Evolutionary conservation across 2,113 vertebrate species (phyloP), one percentile per base, ranked within the genome.

Genomic region (Coregonus clupeaformis): DNA sequence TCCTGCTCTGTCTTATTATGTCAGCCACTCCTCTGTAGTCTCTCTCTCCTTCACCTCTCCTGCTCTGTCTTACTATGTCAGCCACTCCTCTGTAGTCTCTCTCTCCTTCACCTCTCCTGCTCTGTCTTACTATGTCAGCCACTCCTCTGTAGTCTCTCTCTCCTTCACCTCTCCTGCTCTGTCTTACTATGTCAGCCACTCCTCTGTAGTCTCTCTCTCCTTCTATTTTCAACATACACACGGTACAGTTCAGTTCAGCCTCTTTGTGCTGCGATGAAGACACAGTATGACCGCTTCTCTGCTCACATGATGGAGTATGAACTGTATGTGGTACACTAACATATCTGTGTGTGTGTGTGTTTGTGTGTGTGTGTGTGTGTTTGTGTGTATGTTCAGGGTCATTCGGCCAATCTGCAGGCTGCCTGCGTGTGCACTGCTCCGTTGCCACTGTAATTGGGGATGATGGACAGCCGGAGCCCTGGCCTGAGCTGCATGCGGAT

Each of bases 361-460:
- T 22, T 22, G 67, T 57, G 47, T 74, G 57, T 79, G 74, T 63
- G 78, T 76, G 78, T 81, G 76, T 74, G 82, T 80, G 74, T 80
- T 74, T 57, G 77, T 75, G 77, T 14, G 74, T 29, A 73, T 71
- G 77, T 87, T 86, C 86, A 87, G 89, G 89, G 89, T 91, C 90
- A 88, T 82, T 80, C 49, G 86, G 84, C 86, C 91, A 88, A 91
- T 92, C 85, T 83, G 85, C 88, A 89, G 88, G 82, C 89, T 90
- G 92, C 88, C 90, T 90, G 87, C 77, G 2, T 25, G 82, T 80
- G 84, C 76, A 86, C 81, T 83, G 87, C 87, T 85, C 86, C 67
- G 89, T 91, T 93, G 90, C 90, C 89, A 90, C 84, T 84, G 89
- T 91, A 90, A 92, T 93, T 91, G 89, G 85, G 85, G 87, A 88